A percentile compares a stretch with the other conserved stretches of the same genome.
Conservation (phyloP, 2,113 vertebrate genomes). For the Bubo scandiacus region DNA sequence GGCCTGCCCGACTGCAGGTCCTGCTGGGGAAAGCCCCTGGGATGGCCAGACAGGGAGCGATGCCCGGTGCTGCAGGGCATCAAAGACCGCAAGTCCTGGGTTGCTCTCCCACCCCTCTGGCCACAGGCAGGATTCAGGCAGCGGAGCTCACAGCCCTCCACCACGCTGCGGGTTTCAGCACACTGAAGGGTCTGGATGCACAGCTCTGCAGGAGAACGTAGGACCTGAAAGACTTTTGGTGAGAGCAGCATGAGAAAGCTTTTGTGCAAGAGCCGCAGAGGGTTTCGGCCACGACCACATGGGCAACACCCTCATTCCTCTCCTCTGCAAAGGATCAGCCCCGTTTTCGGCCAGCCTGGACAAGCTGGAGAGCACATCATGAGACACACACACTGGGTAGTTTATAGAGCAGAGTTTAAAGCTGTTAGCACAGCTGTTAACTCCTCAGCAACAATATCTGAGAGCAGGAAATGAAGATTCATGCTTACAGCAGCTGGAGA, state of each 20-base stretch:
- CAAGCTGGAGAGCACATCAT: not conserved
- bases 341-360: not conserved
- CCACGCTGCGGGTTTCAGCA: fast-evolving
- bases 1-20: not conserved
- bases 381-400: not conserved
- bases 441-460: not conserved
- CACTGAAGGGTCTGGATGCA: not conserved
- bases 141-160: not conserved
- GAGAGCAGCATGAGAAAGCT: not conserved
- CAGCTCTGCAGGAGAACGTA: fast-evolving
- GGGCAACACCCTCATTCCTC: not conserved
- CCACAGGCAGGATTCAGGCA: not conserved
- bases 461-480: not conserved
- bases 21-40: not conserved
- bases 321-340: not conserved
- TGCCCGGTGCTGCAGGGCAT: not conserved
- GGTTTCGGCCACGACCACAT: not conserved
- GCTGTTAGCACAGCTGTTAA: not conserved
- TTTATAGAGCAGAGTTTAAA: conserved; percentile 11
- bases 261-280: not conserved
- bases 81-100: fast-evolving
- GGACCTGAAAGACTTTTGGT: not conserved
- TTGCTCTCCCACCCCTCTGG: not conserved
- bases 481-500: not conserved
- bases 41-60: fast-evolving